Evolutionary conservation across 1,140 invertebrate species (phyloP).

Genomic region (Hylaeus volcanicus): DNA sequence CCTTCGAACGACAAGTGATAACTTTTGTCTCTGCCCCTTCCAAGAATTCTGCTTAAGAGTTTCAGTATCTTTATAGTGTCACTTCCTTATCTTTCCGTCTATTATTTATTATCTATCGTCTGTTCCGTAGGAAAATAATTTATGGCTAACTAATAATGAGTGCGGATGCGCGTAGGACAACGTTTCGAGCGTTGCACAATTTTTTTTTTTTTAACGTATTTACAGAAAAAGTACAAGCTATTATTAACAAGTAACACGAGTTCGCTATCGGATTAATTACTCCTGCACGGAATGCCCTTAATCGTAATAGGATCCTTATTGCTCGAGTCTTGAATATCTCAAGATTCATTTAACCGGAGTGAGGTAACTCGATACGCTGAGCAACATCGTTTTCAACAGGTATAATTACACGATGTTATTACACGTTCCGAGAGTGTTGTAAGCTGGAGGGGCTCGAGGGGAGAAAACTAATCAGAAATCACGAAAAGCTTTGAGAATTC

Average conservation of each 20-base stretch:
- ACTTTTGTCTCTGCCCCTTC: neutral
- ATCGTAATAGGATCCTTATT: neutral
- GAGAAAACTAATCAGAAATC: too few species aligned
- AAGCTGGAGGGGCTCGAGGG: too few species aligned
- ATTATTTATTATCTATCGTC: neutral
- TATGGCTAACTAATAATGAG: neutral
- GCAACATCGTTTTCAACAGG: constrained; percentile 11
- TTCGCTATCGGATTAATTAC: neutral
- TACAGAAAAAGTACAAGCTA: too few species aligned
- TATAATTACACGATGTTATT: constrained; percentile 7
- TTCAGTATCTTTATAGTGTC: neutral
- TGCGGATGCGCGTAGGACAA: neutral
- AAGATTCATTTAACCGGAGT: neutral
- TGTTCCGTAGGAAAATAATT: neutral
- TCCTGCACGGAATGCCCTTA: neutral
- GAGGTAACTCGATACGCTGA: neutral
- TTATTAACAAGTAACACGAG: neutral
- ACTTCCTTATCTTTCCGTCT: neutral
- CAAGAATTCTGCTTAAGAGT: neutral
- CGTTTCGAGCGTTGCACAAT: neutral
- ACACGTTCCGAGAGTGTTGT: too few species aligned
- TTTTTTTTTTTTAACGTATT: too few species aligned
- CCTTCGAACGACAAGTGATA: neutral
- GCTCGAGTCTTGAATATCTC: neutral
- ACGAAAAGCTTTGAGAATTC: too few species aligned